phyloP scores from a whole-genome alignment of 2,797 vertebrate species.

The Platyrinchus mystaceus region DNA sequence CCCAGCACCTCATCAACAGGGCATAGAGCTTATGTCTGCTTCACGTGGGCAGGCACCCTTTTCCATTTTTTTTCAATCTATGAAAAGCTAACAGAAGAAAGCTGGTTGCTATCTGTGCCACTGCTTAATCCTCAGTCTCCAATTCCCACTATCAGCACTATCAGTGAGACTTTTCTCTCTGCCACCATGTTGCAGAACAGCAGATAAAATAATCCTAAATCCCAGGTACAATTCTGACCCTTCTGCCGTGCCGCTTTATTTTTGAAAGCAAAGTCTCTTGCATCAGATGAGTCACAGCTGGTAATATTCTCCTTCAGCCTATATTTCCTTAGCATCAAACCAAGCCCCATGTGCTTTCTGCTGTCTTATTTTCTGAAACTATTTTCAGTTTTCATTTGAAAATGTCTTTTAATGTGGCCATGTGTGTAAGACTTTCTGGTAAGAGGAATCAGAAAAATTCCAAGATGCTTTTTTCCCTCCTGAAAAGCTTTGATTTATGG shows the following conservation, averaged over 20 bases:
- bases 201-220: conserved; percentile 72
- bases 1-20: not conserved
- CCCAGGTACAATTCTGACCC: conserved; percentile 58
- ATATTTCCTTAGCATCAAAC: conserved; percentile 24
- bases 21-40: not conserved
- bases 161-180: conserved; percentile 53
- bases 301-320: conserved; percentile 25
- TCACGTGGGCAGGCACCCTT: not conserved
- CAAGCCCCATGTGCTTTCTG: conserved; percentile 29
- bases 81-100: conserved; percentile 47
- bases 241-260: not conserved
- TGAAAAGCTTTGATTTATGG: conserved; percentile 59
- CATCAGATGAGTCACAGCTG: conserved; percentile 55
- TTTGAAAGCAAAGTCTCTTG: conserved; percentile 49
- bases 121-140: conserved; percentile 63
- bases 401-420: conserved; percentile 36
- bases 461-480: conserved; percentile 22
- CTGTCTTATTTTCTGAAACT: conserved; percentile 58
- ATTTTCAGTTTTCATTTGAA: conserved; percentile 55
- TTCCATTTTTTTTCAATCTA: not conserved
- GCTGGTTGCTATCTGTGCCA: conserved; percentile 32
- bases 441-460: conserved; percentile 33
- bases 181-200: conserved; percentile 61
- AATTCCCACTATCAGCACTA: conserved; percentile 41
- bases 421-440: conserved; percentile 7